Percentiles rank a stretch among this genome's conserved stretches.
These are phyloP conservation scores for Zelleria hepariella DNA, from an alignment of 2,888 invertebrate species.

Conservation along the genomic window DNA sequence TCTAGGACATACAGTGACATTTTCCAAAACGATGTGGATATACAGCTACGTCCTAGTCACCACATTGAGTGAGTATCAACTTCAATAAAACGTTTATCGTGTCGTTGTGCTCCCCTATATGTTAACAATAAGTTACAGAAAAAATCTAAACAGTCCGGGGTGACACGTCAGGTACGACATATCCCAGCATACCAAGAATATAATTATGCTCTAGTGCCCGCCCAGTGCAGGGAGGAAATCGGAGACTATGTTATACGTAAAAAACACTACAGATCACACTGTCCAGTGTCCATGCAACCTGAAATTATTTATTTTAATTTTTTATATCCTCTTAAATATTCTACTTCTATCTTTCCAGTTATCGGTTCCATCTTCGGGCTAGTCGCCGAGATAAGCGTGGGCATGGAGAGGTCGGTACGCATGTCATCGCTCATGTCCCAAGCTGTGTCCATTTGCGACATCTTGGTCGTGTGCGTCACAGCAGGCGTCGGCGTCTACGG, in stretches of 20 bases:
- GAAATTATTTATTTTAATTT: too few species aligned
- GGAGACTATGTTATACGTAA: too few species aligned
- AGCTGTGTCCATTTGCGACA: constrained; percentile 70
- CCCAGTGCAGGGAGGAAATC: too few species aligned
- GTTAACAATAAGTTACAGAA: too few species aligned
- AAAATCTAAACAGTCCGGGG: too few species aligned
- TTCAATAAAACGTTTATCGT: neutral
- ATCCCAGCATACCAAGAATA: too few species aligned
- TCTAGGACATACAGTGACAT: constrained; percentile 43
- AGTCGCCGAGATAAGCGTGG: constrained; percentile 66
- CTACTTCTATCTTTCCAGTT: constrained; percentile 33
- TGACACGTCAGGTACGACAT: too few species aligned
- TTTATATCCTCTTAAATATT: too few species aligned
- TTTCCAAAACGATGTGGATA: constrained; percentile 54
- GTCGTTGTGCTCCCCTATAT: too few species aligned
- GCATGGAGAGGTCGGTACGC: constrained; percentile 65
- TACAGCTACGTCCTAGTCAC: constrained; percentile 58
- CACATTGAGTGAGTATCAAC: constrained; percentile 36
- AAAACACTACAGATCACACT: too few species aligned
- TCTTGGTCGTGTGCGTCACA: constrained; percentile 64
- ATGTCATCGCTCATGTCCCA: constrained; percentile 66
- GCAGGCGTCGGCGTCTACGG: constrained; percentile 67
- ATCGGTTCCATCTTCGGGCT: constrained; percentile 60
- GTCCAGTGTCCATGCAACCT: too few species aligned
- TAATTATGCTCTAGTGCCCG: too few species aligned